phyloP scores from a whole-genome alignment of 2,113 vertebrate species.

The Prunella fulvescens region DNA sequence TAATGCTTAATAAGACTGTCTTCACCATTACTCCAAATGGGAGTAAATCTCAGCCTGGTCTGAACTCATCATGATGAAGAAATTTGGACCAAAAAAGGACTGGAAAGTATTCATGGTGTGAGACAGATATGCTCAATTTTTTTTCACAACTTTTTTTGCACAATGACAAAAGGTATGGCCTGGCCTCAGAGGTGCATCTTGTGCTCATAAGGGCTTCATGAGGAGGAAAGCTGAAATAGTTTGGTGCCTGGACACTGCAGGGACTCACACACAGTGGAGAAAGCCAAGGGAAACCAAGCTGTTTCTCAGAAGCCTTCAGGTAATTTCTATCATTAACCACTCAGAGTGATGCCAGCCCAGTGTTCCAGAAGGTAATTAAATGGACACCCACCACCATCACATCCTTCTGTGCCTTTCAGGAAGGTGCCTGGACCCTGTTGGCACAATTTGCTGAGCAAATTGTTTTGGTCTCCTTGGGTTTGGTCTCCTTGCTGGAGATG shows the following conservation, averaged over 20 bases:
- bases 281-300: neutral
- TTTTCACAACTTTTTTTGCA: neutral
- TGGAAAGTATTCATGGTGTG: neutral
- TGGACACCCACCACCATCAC: neutral
- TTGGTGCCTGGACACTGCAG: neutral
- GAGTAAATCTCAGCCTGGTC: neutral
- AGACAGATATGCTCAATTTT: neutral
- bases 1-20: neutral
- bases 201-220: accelerated
- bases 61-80: neutral
- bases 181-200: neutral
- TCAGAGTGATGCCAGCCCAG: neutral
- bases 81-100: neutral
- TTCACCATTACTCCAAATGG: neutral
- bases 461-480: no score
- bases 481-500: neutral
- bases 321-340: neutral
- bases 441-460: neutral
- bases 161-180: neutral
- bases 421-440: neutral
- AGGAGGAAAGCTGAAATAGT: neutral
- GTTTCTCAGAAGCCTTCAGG: neutral
- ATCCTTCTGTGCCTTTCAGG: neutral
- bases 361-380: neutral
- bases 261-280: neutral